These are phyloP conservation scores for Lepus americanus DNA, from an alignment of 2,113 vertebrate species.

Conservation along the genomic window DNA sequence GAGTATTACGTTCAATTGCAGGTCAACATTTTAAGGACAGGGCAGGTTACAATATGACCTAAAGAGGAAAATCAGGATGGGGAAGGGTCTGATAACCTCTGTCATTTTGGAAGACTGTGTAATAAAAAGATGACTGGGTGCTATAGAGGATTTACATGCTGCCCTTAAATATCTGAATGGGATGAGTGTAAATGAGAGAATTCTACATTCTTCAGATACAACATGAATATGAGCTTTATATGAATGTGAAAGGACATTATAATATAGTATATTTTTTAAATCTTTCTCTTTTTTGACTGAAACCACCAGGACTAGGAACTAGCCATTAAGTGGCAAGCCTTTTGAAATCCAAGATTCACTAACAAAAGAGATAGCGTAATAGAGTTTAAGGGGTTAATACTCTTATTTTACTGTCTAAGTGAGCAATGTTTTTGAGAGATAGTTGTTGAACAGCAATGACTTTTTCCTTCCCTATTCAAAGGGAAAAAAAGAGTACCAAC, in stretches of 20 bases:
- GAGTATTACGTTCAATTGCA: constrained; percentile 76
- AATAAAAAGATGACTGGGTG: background rate
- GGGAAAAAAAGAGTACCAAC: background rate
- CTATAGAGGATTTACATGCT: background rate
- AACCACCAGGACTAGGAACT: constrained; percentile 24
- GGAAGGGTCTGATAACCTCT: constrained; percentile 39
- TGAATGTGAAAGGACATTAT: background rate
- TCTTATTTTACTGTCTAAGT: background rate
- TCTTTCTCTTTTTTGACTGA: background rate
- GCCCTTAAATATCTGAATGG: constrained; percentile 31
- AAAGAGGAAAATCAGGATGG: constrained; percentile 34
- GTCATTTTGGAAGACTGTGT: constrained; percentile 7
- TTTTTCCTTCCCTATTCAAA: background rate
- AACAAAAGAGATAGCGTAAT: background rate
- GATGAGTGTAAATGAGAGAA: constrained; percentile 38
- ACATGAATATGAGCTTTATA: background rate
- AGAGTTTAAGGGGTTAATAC: background rate
- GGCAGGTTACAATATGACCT: constrained; percentile 62
- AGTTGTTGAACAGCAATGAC: background rate
- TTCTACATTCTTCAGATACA: background rate
- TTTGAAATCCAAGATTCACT: background rate
- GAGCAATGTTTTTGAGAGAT: background rate
- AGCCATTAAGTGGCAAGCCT: background rate
- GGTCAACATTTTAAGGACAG: constrained; percentile 76
- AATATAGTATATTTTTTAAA: background rate